Base-by-base conservation (phyloP, 2,888 invertebrate genomes). In the Archips xylosteana region DNA sequence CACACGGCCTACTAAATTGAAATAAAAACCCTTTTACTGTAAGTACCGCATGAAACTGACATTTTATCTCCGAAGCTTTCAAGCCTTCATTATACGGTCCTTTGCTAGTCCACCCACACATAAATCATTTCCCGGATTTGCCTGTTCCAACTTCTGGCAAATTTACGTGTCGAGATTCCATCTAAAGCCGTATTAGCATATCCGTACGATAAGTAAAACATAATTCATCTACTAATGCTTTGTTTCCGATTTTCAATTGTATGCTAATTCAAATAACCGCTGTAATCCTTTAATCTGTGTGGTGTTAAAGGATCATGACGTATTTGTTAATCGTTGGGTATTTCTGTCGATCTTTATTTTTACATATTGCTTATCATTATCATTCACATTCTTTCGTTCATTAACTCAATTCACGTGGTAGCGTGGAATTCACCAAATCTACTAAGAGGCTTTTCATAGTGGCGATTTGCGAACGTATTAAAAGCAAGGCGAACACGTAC, bases 151-250 rank as follows among this genome's bases (percentile, higher is more conserved):
- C 51, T 49, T 65, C 51, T 65, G 65, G 47, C 65, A 65, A 65
- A 51, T 65, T 65, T 65, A 65, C 65, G 63, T 63, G 42, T 63
- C 23, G 49, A 65, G 65, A 65, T 65, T 65, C 65, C 65, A 51
- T n/a, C 65, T 49, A 49, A 36, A 65, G 4, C 65, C 49, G 65
- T n/a, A 51, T 65, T 65, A 51, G 36, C 65, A 65, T 64, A 64
- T 65, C 36, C 65, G 49, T 12, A 47, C n/a, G 65, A 65, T 65
- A 65, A 65, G 36, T 49, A 47, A 32, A 63, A 45, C 47, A n/a
- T 9, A 65, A 36, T 64, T 64, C 45, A 49, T 65, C 51, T 51
- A 12, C 49, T 65, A 51, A 62, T 34, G 65, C 65, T 47, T 51
- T 65, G 65, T 65, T 51, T 65, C 65, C 51, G n/a, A 36, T 65